Evolutionary conservation across 2,888 invertebrate species (phyloP).

Genomic region (Cylloceria caligata): DNA sequence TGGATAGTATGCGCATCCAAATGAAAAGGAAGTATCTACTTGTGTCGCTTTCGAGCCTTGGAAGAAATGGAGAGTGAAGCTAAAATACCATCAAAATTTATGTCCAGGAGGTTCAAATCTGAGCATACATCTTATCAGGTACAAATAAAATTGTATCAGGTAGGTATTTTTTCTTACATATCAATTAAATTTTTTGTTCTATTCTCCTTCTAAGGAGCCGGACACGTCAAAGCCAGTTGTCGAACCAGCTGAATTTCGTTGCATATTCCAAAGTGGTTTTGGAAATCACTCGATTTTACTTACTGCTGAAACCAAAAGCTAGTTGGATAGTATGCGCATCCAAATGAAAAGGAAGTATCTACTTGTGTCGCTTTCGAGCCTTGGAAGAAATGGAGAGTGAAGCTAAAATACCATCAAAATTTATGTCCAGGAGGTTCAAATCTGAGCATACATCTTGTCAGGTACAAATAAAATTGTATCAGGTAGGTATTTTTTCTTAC

Average conservation of each 20-base stretch:
- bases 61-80: conserved; percentile 82
- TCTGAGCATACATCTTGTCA: conserved; percentile 91
- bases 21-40: conserved; percentile 88
- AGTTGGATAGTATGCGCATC: conserved; percentile 90
- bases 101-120: conserved; percentile 93
- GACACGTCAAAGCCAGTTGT: conserved; percentile 87
- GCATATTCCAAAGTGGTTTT: conserved; percentile 87
- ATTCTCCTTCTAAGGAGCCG: conserved; percentile 85
- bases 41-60: conserved; percentile 89
- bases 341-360: conserved; percentile 88
- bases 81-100: too few species aligned
- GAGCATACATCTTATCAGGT: conserved; percentile 90
- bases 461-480: conserved; percentile 83
- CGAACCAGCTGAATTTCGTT: conserved; percentile 89
- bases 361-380: conserved; percentile 89
- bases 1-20: conserved; percentile 90
- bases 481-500: too few species aligned
- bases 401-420: too few species aligned
- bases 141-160: conserved; percentile 43
- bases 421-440: conserved; percentile 92
- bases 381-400: conserved; percentile 84
- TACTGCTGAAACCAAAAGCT: conserved; percentile 89
- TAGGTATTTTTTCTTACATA: too few species aligned
- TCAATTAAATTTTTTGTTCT: too few species aligned
- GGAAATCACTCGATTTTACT: conserved; percentile 88